These are phyloP conservation scores for Diarsia brunnea DNA, from an alignment of 2,888 invertebrate genomes.

Conservation along the genomic window DNA sequence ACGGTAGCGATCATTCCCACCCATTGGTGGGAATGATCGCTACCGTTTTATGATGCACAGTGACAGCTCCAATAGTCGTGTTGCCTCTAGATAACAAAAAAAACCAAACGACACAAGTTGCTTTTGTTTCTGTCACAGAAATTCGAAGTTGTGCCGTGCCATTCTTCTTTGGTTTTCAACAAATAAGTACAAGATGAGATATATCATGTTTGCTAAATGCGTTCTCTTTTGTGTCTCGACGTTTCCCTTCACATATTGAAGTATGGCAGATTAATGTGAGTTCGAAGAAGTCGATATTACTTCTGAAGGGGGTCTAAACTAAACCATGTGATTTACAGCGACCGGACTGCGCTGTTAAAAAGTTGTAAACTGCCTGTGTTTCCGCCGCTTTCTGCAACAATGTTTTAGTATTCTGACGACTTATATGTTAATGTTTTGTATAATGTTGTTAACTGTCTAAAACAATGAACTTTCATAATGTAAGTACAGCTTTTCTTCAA, in stretches of 20 bases:
- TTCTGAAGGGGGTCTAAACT: constrained; percentile 88
- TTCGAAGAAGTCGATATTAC: constrained; percentile 90
- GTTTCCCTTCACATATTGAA: constrained; percentile 88
- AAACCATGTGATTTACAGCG: constrained; percentile 88
- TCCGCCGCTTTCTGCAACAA: constrained; percentile 86
- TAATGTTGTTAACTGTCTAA: constrained; percentile 50
- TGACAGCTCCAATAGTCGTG: constrained; percentile 83
- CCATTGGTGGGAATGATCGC: constrained; percentile 72
- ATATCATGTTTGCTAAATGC: constrained; percentile 78
- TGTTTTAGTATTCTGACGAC: constrained; percentile 72
- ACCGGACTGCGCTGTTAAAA: constrained; percentile 87
- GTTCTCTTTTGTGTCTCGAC: constrained; percentile 80
- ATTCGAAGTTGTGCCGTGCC: constrained; percentile 53
- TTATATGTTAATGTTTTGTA: constrained; percentile 57
- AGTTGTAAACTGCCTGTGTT: constrained; percentile 90
- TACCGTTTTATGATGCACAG: constrained; percentile 83
- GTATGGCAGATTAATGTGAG: constrained; percentile 89
- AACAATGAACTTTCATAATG: constrained; percentile 48
- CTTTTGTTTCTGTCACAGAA: constrained; percentile 63
- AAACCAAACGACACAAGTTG: constrained; percentile 57
- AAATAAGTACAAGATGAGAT: constrained; percentile 52
- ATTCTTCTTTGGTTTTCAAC: constrained; percentile 34
- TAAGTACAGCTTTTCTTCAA: neutral
- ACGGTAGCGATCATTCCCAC: too few species aligned
- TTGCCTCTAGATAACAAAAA: constrained; percentile 67